Base-by-base conservation (phyloP, 2,888 invertebrate species). In the Eumerus sabulonum region DNA sequence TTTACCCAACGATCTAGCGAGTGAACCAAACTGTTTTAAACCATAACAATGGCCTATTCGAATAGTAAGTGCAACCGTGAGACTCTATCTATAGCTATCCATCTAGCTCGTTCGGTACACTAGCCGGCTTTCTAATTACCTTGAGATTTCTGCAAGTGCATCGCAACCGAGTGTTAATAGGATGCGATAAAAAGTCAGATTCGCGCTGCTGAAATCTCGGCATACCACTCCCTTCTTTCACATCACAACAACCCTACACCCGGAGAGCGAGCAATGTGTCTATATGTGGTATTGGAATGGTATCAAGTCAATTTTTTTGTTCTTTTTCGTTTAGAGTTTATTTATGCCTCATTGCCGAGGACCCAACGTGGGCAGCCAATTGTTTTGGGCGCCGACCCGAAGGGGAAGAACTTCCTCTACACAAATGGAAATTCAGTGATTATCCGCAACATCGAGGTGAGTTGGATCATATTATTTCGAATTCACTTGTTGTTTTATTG, bases 391-490 rank as follows among this genome's bases (percentile, higher is more conserved):
- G 94, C 95, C 44, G 98, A 98, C 90, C 98, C 99, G 1, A 98
- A 98, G 90, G 98, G 98, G 57, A 96, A 96, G 86, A 98, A 95
- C 87, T 97, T 99, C 90, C 92, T 99, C 59, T 99, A 99, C 88
- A 95, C 97, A 81, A 98, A 98, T 91, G 98, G 98, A 82, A 98
- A 98, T 89, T 98, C 97, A 84, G 98, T 99, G 82, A 97, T 98
- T 87, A 99, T 99, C 86, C 92, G 99, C 83, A 96, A 98, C 89
- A 96, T 99, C 85, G 96, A 97, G 85, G 96, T 95, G 89, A 90
- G 90, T 9, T 40, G 62, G 82, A 68, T 56, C 67, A 76, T 73
- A 73, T 66, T 77, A 45, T 35, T 40, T 9, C n/a, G n/a, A n/a
- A n/a, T n/a, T n/a, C n/a, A n/a, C n/a, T n/a, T n/a, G n/a, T n/a